Evolutionary conservation across 2,888 invertebrate species (phyloP), one percentile per base, ranked within the genome.

Genomic region (Palloptera scutellata): DNA sequence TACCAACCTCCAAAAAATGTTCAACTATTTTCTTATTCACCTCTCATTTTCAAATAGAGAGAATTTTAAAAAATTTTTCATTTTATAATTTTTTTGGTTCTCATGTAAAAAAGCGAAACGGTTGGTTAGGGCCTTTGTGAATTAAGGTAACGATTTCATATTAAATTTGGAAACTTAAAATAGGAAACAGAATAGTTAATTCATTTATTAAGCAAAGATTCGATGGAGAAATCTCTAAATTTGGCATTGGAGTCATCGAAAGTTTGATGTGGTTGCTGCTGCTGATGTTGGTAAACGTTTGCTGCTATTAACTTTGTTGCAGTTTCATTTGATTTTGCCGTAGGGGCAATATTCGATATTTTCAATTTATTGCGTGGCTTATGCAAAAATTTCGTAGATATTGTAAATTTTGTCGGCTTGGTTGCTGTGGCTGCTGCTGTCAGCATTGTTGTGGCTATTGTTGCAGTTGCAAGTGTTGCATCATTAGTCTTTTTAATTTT

Each of bases 181-280:
- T n/a, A n/a, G 53, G 20, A 52, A 58, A 68, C 60, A 68, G 62
- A 67, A 66, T 64, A 67, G 45, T 55, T 61, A 54, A 66, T 48
- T 48, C 52, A 77, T 73, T 83, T 80, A 77, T 84, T 81, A 70
- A 84, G 76, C 74, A 85, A 75, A 60, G 85, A 84, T 76, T 85
- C 83, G 70, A 84, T 84, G 72, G 84, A 84, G 77, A 85, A 85
- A 79, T 85, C 84, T 82, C 84, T 83, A 74, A 84, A 83, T 82
- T 85, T 85, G 78, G 83, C 83, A 77, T 83, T 81, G 74, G 81
- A 80, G 78, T 84, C 85, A 70, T 84, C 84, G 72, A 70, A 75
- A 70, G 65, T 19, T 67, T 62, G 45, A 64, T 66, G 48, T 15
- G 1, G 43, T 64, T 62, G 17, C 55, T 61, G 55, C 52, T 58